Percentiles rank a stretch among this genome's conserved stretches.
Evolutionary conservation across 1,140 invertebrate genomes (phyloP).

Genomic region (Pachyrhynchus sulphureomaculatus): DNA sequence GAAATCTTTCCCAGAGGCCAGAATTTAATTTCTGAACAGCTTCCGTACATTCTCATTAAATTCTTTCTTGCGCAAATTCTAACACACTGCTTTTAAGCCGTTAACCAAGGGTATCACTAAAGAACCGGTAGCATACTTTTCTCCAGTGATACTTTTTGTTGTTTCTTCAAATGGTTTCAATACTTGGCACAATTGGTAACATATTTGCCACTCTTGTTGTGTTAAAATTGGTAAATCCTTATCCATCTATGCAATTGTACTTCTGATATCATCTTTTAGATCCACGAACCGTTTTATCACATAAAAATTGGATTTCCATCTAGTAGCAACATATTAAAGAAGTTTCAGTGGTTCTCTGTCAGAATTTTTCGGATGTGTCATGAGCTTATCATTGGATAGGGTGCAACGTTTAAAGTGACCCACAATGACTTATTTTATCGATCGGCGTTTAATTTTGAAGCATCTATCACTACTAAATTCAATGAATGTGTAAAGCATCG

Average conservation of each 20-base stretch:
- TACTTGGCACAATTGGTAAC: slow-evolving; percentile 18
- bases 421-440: slow-evolving; percentile 15
- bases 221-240: slow-evolving; percentile 11
- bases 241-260: slow-evolving; percentile 1
- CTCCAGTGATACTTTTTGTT: slow-evolving; percentile 35
- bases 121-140: slow-evolving; percentile 38
- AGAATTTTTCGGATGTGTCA: slow-evolving; percentile 10
- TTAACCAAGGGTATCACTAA: slow-evolving; percentile 26
- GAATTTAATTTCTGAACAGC: not conserved
- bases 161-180: slow-evolving; percentile 39
- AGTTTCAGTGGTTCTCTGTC: slow-evolving; percentile 12
- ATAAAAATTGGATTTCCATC: slow-evolving; percentile 33
- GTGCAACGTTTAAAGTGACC: slow-evolving; percentile 22
- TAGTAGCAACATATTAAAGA: slow-evolving; percentile 21
- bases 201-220: slow-evolving; percentile 20
- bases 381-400: not conserved
- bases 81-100: not conserved
- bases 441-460: not conserved
- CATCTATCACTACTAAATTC: slow-evolving; percentile 36
- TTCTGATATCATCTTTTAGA: slow-evolving; percentile 27
- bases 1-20: not conserved
- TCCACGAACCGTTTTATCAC: slow-evolving; percentile 22
- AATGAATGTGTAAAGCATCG: slow-evolving; percentile 42
- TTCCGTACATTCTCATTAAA: not conserved
- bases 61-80: not conserved